A percentile compares a stretch with the other conserved stretches of the same genome.
Evolutionary conservation across 2,113 vertebrate species (phyloP).

Genomic region (Coregonus clupeaformis): DNA sequence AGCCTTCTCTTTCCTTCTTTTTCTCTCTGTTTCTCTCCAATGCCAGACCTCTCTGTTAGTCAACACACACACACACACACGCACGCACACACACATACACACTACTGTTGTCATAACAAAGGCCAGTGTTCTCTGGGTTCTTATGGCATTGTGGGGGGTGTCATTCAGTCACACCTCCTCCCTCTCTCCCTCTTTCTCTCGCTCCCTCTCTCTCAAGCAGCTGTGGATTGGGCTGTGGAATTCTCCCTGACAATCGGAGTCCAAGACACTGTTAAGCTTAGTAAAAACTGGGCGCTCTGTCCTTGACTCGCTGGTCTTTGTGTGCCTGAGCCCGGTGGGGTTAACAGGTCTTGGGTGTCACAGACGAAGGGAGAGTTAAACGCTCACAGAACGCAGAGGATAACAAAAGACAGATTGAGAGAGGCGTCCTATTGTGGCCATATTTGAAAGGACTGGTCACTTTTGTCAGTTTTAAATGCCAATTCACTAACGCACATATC

Average conservation of each 20-base stretch:
- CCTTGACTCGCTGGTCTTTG: constrained; percentile 42
- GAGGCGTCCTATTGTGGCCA: constrained; percentile 49
- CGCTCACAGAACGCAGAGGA: constrained; percentile 41
- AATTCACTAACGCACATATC: constrained; percentile 56
- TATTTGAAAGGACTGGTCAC: constrained; percentile 56
- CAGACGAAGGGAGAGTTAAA: constrained; percentile 49
- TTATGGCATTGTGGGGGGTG: constrained; percentile 28
- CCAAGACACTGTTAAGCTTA: constrained; percentile 55
- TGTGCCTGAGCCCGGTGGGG: constrained; percentile 46
- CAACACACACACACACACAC: background rate
- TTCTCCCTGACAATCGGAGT: constrained; percentile 41
- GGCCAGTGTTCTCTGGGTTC: constrained; percentile 45
- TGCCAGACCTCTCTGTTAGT: constrained; percentile 24
- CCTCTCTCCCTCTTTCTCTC: background rate
- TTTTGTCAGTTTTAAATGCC: constrained; percentile 63
- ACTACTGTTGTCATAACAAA: constrained; percentile 47
- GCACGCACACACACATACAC: background rate
- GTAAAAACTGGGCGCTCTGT: constrained; percentile 38
- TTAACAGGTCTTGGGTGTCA: constrained; percentile 64
- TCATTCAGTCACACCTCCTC: constrained; percentile 40
- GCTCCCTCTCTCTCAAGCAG: constrained; percentile 39
- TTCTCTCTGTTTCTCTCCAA: constrained; percentile 1
- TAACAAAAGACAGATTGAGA: constrained; percentile 54
- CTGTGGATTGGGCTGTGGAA: constrained; percentile 52
- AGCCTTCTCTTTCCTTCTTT: background rate